Base-by-base conservation (phyloP, 1,140 invertebrate genomes). In the Coenobita brevimanus region DNA sequence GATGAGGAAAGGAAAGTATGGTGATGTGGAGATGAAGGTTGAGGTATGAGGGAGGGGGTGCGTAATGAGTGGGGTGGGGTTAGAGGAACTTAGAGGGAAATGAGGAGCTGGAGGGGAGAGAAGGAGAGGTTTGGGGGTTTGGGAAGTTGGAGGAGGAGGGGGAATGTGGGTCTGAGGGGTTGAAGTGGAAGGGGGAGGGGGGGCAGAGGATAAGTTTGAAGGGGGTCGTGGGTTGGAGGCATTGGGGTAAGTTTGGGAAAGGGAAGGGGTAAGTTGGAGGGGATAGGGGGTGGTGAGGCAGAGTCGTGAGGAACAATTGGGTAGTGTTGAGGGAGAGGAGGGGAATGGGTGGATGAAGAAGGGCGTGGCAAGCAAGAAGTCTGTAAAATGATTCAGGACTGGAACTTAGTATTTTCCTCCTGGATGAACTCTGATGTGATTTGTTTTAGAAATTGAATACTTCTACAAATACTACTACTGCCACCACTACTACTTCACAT, bases 281-380 rank as follows among this genome's bases (percentile, higher is more conserved):
- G 2, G 8, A 17, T 3, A 33, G 69, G 75, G 43, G 24, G 13
- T 43, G 30, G n/a, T 27, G 4, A 38, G 41, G 6, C 67, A n/a
- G n/a, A n/a, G n/a, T n/a, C n/a, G n/a, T n/a, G n/a, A n/a, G n/a
- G 3, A 71, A 24, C 67, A 13, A 15, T n/a, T n/a, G n/a, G n/a
- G n/a, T n/a, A n/a, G n/a, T n/a, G n/a, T n/a, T 71, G 60, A 6
- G 17, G 3, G 60, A 62, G 60, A 27, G 60, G 3, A 27, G 60
- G 60, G 3, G 60, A 21, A 3, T 4, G 60, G 17, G 64, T 8
- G 17, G 30, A 50, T 80, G 76, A 80, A 60, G 76, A 60, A 80
- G 57, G 76, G 36, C 50, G 57, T 57, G 33, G 27, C 76, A 60
- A 60, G 76, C 50, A 30, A 60, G n/a, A n/a, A n/a, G n/a, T n/a